Evolutionary conservation across 2,888 invertebrate genomes (phyloP).

Genomic region (Ptychoptera albimana): DNA sequence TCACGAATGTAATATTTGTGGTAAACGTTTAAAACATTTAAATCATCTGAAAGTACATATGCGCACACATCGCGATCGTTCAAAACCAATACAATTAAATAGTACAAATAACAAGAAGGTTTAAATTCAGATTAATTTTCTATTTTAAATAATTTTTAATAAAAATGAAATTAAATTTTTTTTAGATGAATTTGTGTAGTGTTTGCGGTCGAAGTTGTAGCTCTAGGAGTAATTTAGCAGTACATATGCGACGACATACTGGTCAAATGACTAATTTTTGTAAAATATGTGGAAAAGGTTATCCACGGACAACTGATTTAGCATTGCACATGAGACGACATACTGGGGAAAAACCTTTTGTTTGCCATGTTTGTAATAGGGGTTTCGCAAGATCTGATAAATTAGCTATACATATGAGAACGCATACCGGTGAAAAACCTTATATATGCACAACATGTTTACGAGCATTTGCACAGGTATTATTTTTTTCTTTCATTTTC

Average conservation of each 20-base stretch:
- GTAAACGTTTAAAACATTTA: constrained; percentile 13
- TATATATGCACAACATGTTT: constrained; percentile 13
- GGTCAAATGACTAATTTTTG: constrained; percentile 23
- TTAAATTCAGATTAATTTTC: constrained; percentile 9
- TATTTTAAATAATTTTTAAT: neutral
- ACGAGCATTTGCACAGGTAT: constrained; percentile 12
- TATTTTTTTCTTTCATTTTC: no score
- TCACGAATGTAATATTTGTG: constrained; percentile 13
- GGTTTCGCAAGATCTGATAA: constrained; percentile 19
- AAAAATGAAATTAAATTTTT: neutral
- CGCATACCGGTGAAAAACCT: constrained; percentile 5
- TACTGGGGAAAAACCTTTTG: constrained; percentile 12
- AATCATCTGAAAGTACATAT: constrained; percentile 15
- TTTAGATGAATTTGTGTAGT: constrained; percentile 19
- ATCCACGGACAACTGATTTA: constrained; percentile 25
- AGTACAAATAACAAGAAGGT: constrained; percentile 7
- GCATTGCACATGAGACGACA: constrained; percentile 19
- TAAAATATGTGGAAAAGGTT: constrained; percentile 26
- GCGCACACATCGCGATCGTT: constrained; percentile 13
- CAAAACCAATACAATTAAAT: neutral
- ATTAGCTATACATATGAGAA: constrained; percentile 18
- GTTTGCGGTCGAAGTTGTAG: constrained; percentile 25
- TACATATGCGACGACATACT: constrained; percentile 29
- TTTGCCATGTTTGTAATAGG: constrained; percentile 22
- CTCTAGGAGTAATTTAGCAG: constrained; percentile 19